phyloP scores from a whole-genome alignment of 35 echinoderm and acorn worm species.

The Nesometra sesokonis region DNA sequence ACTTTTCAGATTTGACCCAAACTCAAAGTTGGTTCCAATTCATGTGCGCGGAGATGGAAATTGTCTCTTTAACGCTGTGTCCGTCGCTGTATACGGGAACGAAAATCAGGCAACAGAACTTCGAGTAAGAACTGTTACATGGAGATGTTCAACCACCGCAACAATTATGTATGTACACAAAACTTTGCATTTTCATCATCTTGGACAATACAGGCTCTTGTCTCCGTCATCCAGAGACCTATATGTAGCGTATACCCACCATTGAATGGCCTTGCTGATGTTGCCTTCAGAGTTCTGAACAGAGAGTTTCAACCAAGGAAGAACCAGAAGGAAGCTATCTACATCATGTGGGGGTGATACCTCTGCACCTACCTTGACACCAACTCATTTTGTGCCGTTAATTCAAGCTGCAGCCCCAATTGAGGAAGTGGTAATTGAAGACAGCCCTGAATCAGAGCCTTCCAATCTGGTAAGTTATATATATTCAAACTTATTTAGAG shows the following conservation, averaged over 20 bases:
- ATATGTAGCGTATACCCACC: background rate
- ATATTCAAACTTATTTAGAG: no score
- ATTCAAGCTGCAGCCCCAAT: no score
- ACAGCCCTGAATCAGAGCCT: no score
- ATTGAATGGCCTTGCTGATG: background rate
- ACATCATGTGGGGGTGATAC: no score
- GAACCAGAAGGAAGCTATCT: background rate
- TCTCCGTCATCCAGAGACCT: background rate
- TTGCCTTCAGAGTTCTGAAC: background rate
- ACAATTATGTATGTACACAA: no score
- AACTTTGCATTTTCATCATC: conserved; percentile 13
- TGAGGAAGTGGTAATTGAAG: no score
- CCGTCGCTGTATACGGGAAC: no score
- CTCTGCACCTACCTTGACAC: background rate
- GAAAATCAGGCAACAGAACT: conserved; percentile 4
- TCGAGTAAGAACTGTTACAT: background rate
- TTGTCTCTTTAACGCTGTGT: conserved; percentile 25
- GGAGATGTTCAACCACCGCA: background rate
- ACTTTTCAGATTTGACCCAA: no score
- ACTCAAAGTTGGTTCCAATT: background rate
- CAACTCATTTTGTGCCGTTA: conserved; percentile 9
- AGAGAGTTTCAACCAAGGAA: background rate
- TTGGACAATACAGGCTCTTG: conserved; percentile 11
- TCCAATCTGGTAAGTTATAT: no score
- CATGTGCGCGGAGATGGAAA: background rate